Evolutionary conservation across 1,140 invertebrate genomes (phyloP).

Genomic region (Aphis gossypii): DNA sequence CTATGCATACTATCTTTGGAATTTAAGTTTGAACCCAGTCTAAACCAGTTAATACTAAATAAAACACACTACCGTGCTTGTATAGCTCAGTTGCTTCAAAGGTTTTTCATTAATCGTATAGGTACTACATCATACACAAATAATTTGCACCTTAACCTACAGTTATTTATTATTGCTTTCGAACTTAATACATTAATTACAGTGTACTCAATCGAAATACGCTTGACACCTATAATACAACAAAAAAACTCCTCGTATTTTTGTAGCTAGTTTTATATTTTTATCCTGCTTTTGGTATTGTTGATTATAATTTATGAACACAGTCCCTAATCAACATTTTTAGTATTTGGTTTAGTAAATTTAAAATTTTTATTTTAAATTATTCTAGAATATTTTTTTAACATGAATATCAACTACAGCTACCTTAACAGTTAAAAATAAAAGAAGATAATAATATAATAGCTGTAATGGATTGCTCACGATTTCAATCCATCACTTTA

Average conservation of each 20-base stretch:
- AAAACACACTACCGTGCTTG: too few species aligned
- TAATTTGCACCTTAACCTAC: too few species aligned
- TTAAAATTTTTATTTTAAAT: background rate
- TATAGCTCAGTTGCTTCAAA: too few species aligned
- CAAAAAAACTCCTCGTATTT: too few species aligned
- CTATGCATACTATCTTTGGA: too few species aligned
- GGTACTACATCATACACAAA: too few species aligned
- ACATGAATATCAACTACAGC: background rate
- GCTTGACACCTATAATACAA: too few species aligned
- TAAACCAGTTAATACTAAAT: too few species aligned
- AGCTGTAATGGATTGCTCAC: background rate
- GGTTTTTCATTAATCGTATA: too few species aligned
- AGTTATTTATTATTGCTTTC: background rate
- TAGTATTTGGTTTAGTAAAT: background rate
- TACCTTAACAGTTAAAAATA: background rate
- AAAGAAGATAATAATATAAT: background rate
- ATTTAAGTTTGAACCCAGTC: too few species aligned
- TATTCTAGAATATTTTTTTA: background rate
- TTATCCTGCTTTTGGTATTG: background rate
- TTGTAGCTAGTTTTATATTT: background rate
- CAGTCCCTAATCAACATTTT: background rate
- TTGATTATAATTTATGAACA: background rate
- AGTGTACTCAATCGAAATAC: too few species aligned
- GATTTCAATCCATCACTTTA: background rate
- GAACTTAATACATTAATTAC: background rate